Conservation (phyloP, 2,888 invertebrate species). For the Campoplex capitator region DNA sequence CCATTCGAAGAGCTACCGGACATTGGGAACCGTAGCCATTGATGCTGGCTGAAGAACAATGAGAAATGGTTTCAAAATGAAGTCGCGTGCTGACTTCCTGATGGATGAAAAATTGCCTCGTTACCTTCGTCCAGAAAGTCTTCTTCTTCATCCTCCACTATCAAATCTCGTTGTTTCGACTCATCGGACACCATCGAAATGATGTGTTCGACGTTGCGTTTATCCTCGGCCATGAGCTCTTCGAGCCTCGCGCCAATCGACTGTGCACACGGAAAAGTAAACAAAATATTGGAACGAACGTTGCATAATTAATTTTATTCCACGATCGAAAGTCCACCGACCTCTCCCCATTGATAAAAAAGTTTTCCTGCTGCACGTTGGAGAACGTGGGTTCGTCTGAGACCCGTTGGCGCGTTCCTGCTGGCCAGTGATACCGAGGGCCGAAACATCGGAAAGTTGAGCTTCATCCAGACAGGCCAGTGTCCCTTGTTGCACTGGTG, state of each 20-base stretch:
- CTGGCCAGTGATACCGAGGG: constrained; percentile 88
- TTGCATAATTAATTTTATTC: neutral
- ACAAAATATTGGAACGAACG: constrained; percentile 72
- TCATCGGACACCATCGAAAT: constrained; percentile 90
- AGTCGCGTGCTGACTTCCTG: neutral
- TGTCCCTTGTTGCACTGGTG: constrained; percentile 99
- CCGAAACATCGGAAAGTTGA: constrained; percentile 91
- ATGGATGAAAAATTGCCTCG: neutral
- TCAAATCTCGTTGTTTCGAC: constrained; percentile 91
- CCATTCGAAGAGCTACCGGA: constrained; percentile 94
- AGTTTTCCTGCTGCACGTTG: constrained; percentile 97
- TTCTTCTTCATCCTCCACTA: constrained; percentile 96
- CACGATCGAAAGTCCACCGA: constrained; percentile 78
- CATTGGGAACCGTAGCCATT: constrained; percentile 92
- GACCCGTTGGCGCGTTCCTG: constrained; percentile 86
- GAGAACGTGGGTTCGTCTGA: constrained; percentile 89
- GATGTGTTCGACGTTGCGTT: constrained; percentile 89
- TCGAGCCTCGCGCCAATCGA: constrained; percentile 95
- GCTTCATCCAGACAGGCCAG: constrained; percentile 99
- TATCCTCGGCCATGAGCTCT: constrained; percentile 94
- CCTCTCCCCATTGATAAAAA: constrained; percentile 99
- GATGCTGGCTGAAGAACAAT: constrained; percentile 87
- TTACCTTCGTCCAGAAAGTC: constrained; percentile 98
- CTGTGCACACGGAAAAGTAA: constrained; percentile 78
- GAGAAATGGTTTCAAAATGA: neutral